phyloP scores from a whole-genome alignment of 2,888 invertebrate species.

The Incurvaria masculella region DNA sequence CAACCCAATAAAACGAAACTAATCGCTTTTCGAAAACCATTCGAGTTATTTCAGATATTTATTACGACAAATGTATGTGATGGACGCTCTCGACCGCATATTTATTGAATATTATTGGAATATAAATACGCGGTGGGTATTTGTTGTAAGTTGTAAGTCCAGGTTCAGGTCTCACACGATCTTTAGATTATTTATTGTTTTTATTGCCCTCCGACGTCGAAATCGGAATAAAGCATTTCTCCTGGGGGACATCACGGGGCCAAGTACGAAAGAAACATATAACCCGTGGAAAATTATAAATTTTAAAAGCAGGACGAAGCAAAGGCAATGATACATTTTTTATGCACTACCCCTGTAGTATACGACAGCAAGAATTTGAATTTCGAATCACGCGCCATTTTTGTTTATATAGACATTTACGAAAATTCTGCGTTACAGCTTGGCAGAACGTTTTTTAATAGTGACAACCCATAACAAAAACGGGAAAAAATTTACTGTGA shows the following conservation, averaged over 20 bases:
- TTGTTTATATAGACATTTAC: too few relatives aligned
- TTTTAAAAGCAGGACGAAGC: too few relatives aligned
- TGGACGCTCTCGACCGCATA: constrained; percentile 43
- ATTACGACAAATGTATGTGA: constrained; percentile 52
- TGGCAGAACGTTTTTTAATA: too few relatives aligned
- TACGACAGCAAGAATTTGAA: too few relatives aligned
- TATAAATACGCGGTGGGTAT: background rate
- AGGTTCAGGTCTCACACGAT: constrained; percentile 42
- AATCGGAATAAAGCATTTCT: constrained; percentile 43
- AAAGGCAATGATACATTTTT: too few relatives aligned
- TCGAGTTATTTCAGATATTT: constrained; percentile 45
- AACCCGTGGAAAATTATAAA: too few relatives aligned
- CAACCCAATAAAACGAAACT: background rate
- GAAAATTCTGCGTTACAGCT: too few relatives aligned
- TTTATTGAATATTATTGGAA: background rate
- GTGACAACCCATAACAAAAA: too few relatives aligned
- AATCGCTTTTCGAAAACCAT: background rate
- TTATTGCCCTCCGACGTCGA: constrained; percentile 40
- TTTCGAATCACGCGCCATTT: too few relatives aligned
- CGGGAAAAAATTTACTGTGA: too few relatives aligned
- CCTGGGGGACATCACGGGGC: constrained; percentile 34
- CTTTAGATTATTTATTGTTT: constrained; percentile 41
- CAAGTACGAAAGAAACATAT: background rate
- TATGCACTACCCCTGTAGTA: too few relatives aligned
- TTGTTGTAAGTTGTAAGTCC: constrained; percentile 23